Conservation (phyloP, 2,113 vertebrate genomes). For the Odocoileus hemionus region DNA sequence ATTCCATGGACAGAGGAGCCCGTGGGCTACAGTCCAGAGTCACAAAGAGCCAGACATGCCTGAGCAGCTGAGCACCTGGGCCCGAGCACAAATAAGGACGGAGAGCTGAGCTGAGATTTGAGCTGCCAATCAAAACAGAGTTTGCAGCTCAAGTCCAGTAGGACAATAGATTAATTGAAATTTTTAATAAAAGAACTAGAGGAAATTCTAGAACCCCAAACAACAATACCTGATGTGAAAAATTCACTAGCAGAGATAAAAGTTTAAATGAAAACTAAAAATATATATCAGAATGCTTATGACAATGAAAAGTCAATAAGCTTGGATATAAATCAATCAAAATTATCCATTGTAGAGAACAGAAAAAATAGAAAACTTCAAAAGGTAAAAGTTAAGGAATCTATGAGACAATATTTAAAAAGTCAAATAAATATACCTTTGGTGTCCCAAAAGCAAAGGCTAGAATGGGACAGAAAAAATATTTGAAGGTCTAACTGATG, state of each 20-base stretch:
- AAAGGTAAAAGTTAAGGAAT: not conserved
- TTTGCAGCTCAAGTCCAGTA: not conserved
- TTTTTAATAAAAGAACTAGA: not conserved
- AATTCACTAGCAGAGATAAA: not conserved
- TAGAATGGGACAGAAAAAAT: not conserved
- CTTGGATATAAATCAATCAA: not conserved
- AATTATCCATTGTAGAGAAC: not conserved
- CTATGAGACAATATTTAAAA: not conserved
- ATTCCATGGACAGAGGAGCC: not conserved
- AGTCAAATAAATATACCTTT: not conserved
- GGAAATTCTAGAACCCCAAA: not conserved
- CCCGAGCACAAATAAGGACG: not conserved
- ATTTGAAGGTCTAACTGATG: not conserved
- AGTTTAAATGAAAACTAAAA: not conserved
- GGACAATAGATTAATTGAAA: not conserved
- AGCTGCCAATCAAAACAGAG: not conserved
- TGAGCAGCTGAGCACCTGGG: not conserved
- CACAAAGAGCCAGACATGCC: not conserved
- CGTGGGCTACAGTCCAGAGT: not conserved
- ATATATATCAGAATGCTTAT: not conserved
- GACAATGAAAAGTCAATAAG: not conserved
- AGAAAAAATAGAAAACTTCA: not conserved
- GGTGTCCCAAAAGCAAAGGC: not conserved
- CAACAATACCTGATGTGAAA: not conserved
- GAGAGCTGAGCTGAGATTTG: not conserved